phyloP scores from a whole-genome alignment of 2,797 vertebrate species.

The Meriones psammophilus region DNA sequence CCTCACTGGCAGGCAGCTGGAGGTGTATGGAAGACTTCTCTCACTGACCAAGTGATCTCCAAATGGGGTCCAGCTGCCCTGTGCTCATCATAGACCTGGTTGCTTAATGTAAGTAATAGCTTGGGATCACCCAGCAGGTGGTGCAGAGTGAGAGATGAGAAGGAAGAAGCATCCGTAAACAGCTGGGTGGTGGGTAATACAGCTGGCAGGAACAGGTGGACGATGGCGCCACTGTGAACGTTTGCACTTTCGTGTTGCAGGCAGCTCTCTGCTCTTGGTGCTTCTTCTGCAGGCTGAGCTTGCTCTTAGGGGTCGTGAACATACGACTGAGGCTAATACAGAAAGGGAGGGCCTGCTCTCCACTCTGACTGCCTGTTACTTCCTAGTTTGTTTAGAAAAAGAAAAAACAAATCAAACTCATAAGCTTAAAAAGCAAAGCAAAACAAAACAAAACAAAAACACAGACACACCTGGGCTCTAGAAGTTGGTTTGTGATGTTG shows the following conservation, averaged over 20 bases:
- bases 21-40: not conserved
- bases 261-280: not conserved
- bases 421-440: not conserved
- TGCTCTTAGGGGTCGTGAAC: not conserved
- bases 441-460: not conserved
- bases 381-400: not conserved
- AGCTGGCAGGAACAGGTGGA: not conserved
- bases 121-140: not conserved
- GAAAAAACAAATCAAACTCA: not conserved
- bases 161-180: not conserved
- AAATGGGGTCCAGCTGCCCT: not conserved
- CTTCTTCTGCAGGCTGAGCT: not conserved
- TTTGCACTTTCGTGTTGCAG: accelerated
- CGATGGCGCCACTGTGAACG: no score
- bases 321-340: not conserved
- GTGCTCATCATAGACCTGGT: not conserved
- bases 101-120: not conserved
- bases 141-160: not conserved
- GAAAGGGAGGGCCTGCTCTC: not conserved
- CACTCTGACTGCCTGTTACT: not conserved
- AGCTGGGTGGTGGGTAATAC: accelerated
- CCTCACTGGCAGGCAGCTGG: not conserved
- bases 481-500: not conserved
- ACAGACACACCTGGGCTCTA: not conserved
- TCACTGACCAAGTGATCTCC: not conserved